A percentile compares a stretch with the other conserved stretches of the same genome.
Evolutionary conservation across 2,113 vertebrate genomes (phyloP).

Genomic region (Corythornis cristatus): DNA sequence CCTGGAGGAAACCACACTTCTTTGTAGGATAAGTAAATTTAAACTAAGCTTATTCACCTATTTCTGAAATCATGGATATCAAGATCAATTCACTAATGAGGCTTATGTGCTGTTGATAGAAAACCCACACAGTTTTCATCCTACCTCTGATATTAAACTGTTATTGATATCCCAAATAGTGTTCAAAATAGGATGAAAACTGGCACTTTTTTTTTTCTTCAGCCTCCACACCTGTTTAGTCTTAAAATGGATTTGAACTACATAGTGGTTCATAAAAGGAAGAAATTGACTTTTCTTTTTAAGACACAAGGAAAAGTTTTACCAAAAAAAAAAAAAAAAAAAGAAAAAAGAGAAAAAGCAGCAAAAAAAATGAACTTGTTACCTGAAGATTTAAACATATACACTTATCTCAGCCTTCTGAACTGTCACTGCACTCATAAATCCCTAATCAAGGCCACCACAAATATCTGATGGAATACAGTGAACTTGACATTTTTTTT

Average conservation of each 20-base stretch:
- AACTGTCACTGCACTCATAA: background rate
- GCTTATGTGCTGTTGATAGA: background rate
- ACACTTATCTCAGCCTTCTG: background rate
- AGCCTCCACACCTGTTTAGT: constrained; percentile 20
- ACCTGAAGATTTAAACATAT: background rate
- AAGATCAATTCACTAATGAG: background rate
- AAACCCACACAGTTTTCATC: background rate
- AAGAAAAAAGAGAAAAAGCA: background rate
- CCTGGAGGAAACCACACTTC: background rate
- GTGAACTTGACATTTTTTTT: background rate
- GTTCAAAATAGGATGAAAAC: background rate
- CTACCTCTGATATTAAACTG: background rate
- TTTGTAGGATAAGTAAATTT: background rate
- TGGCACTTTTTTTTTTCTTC: background rate
- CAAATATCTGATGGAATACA: background rate
- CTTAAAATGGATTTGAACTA: constrained; percentile 32
- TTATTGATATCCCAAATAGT: background rate
- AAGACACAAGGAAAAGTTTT: background rate
- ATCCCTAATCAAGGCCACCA: background rate
- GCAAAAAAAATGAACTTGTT: background rate
- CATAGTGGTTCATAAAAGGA: background rate
- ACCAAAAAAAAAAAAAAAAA: background rate
- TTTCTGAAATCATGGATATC: background rate
- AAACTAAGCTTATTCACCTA: background rate
- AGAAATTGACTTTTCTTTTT: background rate